Conservation (phyloP, 1,140 invertebrate species). For the Euborellia annulipes region DNA sequence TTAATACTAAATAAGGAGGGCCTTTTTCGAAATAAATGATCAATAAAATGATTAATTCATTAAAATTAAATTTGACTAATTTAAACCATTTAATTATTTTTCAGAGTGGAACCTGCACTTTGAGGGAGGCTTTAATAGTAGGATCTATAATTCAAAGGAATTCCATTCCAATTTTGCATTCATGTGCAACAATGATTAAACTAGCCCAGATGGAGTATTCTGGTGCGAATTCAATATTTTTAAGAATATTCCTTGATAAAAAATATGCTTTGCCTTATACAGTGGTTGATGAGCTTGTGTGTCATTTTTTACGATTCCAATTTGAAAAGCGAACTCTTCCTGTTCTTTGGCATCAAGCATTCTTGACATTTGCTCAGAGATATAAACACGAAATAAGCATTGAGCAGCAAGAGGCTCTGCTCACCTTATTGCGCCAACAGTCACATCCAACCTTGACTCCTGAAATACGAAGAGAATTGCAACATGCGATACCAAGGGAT, state of each 20-base stretch:
- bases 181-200: slow-evolving; percentile 84
- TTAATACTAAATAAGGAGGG: no score
- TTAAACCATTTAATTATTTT: no score
- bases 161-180: slow-evolving; percentile 93
- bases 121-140: slow-evolving; percentile 89
- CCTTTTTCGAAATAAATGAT: no score
- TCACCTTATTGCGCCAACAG: slow-evolving; percentile 63
- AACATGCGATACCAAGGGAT: slow-evolving; percentile 68
- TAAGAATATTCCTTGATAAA: slow-evolving; percentile 90
- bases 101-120: slow-evolving; percentile 77
- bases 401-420: slow-evolving; percentile 77
- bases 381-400: slow-evolving; percentile 90
- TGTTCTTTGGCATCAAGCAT: slow-evolving; percentile 91
- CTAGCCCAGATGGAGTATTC: slow-evolving; percentile 93
- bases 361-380: slow-evolving; percentile 86
- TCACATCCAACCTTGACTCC: slow-evolving; percentile 65
- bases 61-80: no score
- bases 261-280: slow-evolving; percentile 94
- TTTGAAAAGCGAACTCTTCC: slow-evolving; percentile 69
- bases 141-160: slow-evolving; percentile 80
- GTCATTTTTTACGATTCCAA: slow-evolving; percentile 84
- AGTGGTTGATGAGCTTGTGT: slow-evolving; percentile 89
- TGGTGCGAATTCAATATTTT: slow-evolving; percentile 92
- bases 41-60: no score
- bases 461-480: slow-evolving; percentile 72